Evolutionary conservation across 1,140 invertebrate species (phyloP).

Genomic region (Lepidotrigona ventralis): DNA sequence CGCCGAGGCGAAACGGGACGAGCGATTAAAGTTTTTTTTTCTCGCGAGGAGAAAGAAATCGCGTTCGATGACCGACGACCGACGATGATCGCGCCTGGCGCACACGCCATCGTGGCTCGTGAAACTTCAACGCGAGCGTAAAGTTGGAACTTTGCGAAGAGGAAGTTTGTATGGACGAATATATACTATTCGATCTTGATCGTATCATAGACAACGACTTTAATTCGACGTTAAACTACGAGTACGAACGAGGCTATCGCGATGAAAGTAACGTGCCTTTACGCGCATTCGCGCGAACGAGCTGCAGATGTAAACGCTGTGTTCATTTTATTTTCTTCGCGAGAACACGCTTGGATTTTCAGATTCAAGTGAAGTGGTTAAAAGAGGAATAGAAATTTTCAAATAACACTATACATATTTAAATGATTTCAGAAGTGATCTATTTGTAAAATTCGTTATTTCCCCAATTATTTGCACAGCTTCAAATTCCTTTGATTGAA

Average conservation of each 20-base stretch:
- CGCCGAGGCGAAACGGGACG: not conserved
- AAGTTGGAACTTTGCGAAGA: not conserved
- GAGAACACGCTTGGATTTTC: too few relatives aligned
- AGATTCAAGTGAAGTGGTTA: too few relatives aligned
- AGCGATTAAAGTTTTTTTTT: constrained; percentile 18
- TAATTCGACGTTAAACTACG: not conserved
- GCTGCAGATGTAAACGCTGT: too few relatives aligned
- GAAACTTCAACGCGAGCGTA: not conserved
- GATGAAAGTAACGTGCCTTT: constrained; percentile 3
- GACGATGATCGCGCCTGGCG: too few relatives aligned
- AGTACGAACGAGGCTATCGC: not conserved
- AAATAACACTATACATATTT: too few relatives aligned
- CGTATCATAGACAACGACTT: not conserved
- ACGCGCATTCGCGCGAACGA: too few relatives aligned
- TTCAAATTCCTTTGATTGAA: too few relatives aligned
- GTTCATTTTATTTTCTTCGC: too few relatives aligned
- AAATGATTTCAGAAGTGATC: too few relatives aligned
- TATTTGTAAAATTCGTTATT: too few relatives aligned
- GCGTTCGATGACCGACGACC: not conserved
- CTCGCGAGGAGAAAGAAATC: not conserved
- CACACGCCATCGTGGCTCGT: not conserved
- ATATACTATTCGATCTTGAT: not conserved
- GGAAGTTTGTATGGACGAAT: not conserved
- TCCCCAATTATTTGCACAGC: too few relatives aligned
- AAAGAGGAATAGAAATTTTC: too few relatives aligned